phyloP scores from a whole-genome alignment of 1,140 invertebrate genomes.

The Phymastichus coffea region DNA sequence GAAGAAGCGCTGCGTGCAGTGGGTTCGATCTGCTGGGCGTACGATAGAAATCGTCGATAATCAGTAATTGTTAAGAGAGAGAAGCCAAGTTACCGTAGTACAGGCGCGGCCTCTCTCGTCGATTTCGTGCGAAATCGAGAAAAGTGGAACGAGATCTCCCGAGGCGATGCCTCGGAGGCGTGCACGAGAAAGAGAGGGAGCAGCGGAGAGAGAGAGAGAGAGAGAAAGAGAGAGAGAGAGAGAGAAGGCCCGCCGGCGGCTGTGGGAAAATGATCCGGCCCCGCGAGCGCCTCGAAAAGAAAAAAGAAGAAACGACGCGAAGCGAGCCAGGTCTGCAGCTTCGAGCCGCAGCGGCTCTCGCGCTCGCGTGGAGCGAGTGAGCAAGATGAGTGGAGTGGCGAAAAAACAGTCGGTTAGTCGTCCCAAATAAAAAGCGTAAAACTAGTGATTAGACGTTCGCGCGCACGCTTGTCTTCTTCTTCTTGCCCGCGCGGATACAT shows the following conservation, averaged over 20 bases:
- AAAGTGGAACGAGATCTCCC: conserved; percentile 43
- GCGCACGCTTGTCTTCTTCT: too few relatives aligned
- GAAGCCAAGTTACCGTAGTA: neutral
- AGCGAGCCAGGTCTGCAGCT: neutral
- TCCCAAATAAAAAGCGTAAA: conserved; percentile 48
- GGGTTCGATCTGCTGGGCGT: conserved; percentile 33
- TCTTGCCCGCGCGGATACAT: neutral
- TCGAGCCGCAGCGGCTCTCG: conserved; percentile 5
- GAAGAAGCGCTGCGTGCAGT: conserved; percentile 34
- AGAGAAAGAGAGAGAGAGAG: conserved; percentile 32
- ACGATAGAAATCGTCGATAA: conserved; percentile 40
- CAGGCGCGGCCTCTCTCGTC: conserved; percentile 1
- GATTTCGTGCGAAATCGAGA: conserved; percentile 41
- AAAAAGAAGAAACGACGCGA: conserved; percentile 23
- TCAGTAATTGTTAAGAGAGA: conserved; percentile 33
- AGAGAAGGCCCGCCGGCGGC: conserved; percentile 35
- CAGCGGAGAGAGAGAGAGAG: conserved; percentile 19
- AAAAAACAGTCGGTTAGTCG: conserved; percentile 26
- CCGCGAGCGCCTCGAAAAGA: conserved; percentile 29
- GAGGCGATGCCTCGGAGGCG: conserved; percentile 27
- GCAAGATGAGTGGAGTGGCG: conserved; percentile 7
- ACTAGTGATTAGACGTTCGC: conserved; percentile 51
- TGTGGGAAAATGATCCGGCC: conserved; percentile 51
- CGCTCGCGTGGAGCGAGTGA: too few relatives aligned
- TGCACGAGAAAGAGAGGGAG: conserved; percentile 20